phyloP scores from a whole-genome alignment of 2,888 invertebrate genomes.

The Nymphalis urticae region DNA sequence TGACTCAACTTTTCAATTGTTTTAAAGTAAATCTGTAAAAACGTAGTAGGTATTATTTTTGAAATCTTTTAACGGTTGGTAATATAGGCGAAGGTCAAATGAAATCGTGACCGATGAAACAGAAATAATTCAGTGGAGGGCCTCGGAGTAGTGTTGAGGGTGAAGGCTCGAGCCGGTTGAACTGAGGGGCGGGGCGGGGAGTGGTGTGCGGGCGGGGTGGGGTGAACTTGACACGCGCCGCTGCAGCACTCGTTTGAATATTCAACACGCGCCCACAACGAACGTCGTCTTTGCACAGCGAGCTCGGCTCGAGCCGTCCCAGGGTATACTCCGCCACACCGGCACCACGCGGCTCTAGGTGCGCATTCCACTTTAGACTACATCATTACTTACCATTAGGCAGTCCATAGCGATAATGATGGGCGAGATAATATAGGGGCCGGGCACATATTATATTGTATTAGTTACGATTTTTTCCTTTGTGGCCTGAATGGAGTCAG shows the following conservation, averaged over 20 bases:
- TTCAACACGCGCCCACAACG: constrained; percentile 16
- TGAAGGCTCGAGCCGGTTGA: background rate
- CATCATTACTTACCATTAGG: no score
- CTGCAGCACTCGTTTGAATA: constrained; percentile 17
- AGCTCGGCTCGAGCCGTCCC: background rate
- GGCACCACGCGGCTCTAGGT: no score
- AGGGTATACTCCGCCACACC: no score
- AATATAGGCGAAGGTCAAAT: constrained; percentile 20
- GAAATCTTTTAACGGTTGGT: background rate
- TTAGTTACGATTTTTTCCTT: no score
- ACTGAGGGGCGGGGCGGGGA: background rate
- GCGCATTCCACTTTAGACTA: no score
- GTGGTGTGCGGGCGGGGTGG: background rate
- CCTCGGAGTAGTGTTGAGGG: constrained; percentile 11
- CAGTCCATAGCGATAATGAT: no score
- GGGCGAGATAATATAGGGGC: no score
- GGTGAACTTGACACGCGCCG: constrained; percentile 24
- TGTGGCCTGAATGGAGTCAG: no score
- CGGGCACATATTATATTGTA: no score
- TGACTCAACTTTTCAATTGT: background rate
- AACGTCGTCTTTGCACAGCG: constrained; percentile 5
- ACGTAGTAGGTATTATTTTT: background rate
- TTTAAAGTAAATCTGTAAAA: background rate
- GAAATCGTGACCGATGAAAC: constrained; percentile 26
- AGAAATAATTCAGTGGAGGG: constrained; percentile 20